Evolutionary conservation across 1,140 invertebrate species (phyloP), one percentile per base, ranked within the genome.

Genomic region (Nasonia longicornis): DNA sequence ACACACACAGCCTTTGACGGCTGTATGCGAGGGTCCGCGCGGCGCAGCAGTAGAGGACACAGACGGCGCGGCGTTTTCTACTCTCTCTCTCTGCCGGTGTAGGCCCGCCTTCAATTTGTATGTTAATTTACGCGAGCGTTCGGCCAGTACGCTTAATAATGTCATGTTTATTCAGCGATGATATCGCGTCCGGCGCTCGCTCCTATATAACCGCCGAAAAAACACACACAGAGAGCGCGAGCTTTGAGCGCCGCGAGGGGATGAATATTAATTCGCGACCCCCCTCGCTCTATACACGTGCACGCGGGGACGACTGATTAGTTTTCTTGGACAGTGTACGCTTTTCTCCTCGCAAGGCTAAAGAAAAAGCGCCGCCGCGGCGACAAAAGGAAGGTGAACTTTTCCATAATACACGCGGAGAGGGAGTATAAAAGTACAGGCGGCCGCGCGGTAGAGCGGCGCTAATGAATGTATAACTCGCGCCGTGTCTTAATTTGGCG

Each of bases 141-240:
- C 87, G 89, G 86, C 84, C 89, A 89, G 89, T 88, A 85, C 89
- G 89, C 89, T 90, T 91, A 90, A 90, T 90, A 90, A 90, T 91
- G 89, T 90, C 90, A 91, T 91, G 90, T 91, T 91, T 91, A 91
- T 91, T 91, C 89, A 91, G 89, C 86, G 89, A 90, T 89, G 87
- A 91, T 91, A 90, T 89, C 87, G 16, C 88, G 84, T 14, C 58
- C 6, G 1, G 26, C 26, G 72, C 52, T 6, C 64, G 42, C 52
- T 6, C 52, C 52, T 58, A 58, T 58, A n/a, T 58, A n/a, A 20
- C 20, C n/a, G 20, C 22, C 52, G 64, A 73, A 80, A 80, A 79
- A 52, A 64, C 16, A 71, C 29, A 52, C 31, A 22, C 67, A 48
- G 3, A 67, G 64, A 16, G n/a, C 38, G 79, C 11, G 11, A 35